Evolutionary conservation across 2,113 vertebrate genomes (phyloP).

Genomic region (Syngnathus scovelli): DNA sequence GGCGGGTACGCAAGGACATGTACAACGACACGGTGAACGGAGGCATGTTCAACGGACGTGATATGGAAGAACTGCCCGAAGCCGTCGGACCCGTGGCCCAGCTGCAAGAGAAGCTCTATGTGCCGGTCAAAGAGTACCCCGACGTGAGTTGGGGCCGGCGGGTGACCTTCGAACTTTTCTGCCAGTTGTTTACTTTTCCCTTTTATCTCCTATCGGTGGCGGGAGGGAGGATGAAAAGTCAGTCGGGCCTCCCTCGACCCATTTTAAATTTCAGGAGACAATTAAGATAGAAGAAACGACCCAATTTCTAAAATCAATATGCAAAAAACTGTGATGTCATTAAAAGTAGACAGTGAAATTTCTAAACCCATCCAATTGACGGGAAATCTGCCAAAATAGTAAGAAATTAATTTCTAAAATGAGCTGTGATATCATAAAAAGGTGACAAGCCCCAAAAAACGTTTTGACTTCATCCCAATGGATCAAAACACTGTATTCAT

Average conservation of each 20-base stretch:
- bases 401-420: not conserved
- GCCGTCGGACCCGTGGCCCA: conserved; percentile 93
- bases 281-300: not conserved
- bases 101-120: conserved; percentile 98
- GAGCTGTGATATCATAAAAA: not conserved
- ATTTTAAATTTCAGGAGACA: not conserved
- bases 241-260: not conserved
- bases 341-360: not conserved
- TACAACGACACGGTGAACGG: conserved; percentile 98
- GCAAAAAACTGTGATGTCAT: not conserved
- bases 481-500: not conserved
- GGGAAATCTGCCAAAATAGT: too few species aligned
- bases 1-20: conserved; percentile 99
- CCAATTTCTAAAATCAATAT: not conserved
- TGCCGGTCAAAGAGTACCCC: conserved; percentile 98
- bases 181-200: conserved; percentile 37
- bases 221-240: conserved; percentile 14
- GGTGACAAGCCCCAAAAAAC: not conserved
- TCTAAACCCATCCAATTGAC: too few species aligned
- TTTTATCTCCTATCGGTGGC: conserved; percentile 29
- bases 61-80: conserved; percentile 88
- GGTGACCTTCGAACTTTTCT: conserved; percentile 26
- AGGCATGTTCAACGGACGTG: conserved; percentile 88
- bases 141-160: conserved; percentile 82
- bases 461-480: not conserved